Percentiles rank a stretch among this genome's conserved stretches.
These are phyloP conservation scores for Drosophila gaucha DNA, from an alignment of 2,888 invertebrate genomes.

Conservation along the genomic window DNA sequence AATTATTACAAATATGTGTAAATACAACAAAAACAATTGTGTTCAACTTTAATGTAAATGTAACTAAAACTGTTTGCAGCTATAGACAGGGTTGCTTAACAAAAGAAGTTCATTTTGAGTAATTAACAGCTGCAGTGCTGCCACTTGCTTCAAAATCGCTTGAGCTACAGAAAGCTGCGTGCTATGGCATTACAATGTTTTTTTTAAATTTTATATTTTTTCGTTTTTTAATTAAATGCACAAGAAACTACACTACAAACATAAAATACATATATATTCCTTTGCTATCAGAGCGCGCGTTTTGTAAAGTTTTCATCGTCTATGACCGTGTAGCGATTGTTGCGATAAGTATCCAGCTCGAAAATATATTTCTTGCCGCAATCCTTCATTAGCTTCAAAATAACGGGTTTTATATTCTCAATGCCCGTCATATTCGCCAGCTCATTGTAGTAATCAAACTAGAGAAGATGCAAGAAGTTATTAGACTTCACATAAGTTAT, in stretches of 20 bases:
- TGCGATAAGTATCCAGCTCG: slow-evolving; percentile 87
- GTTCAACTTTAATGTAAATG: not conserved
- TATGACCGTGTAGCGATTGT: slow-evolving; percentile 88
- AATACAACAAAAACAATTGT: slow-evolving; percentile 9
- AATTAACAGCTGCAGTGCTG: slow-evolving; percentile 12
- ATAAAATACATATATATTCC: slow-evolving; percentile 15
- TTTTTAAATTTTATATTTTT: not conserved
- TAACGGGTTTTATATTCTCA: slow-evolving; percentile 88
- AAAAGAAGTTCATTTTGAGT: slow-evolving; percentile 21
- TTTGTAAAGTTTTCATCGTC: slow-evolving; percentile 86
- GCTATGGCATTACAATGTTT: not conserved
- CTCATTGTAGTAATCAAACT: slow-evolving; percentile 89
- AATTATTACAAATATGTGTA: slow-evolving; percentile 50
- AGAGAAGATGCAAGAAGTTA: slow-evolving; percentile 55
- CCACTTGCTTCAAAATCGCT: not conserved
- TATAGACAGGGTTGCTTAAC: too few relatives aligned
- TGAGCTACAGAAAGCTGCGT: slow-evolving; percentile 13
- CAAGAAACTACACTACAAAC: slow-evolving; percentile 7
- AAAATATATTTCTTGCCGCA: slow-evolving; percentile 88
- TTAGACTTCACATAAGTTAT: not conserved
- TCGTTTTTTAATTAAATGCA: slow-evolving; percentile 25
- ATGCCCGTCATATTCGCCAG: slow-evolving; percentile 88
- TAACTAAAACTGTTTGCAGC: too few relatives aligned
- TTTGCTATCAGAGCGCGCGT: slow-evolving; percentile 28
- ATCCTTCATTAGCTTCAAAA: slow-evolving; percentile 89